Evolutionary conservation across 2,113 vertebrate species (phyloP).

Genomic region (Scomber scombrus): DNA sequence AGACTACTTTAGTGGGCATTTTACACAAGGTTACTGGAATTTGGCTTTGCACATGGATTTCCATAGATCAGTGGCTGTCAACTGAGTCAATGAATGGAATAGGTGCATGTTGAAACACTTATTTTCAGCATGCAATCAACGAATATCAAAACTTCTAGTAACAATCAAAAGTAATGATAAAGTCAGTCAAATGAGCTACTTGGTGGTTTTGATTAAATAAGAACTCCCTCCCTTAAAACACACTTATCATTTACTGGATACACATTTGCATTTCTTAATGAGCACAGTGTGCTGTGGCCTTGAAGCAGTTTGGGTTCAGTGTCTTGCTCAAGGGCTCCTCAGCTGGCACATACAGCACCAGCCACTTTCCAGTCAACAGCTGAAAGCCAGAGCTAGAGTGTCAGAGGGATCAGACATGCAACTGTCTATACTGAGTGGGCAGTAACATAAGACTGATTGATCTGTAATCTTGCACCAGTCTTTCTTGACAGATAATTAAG

Average conservation of each 20-base stretch:
- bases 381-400: not conserved
- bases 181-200: constrained; percentile 17
- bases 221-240: constrained; percentile 21
- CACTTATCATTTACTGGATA: constrained; percentile 8
- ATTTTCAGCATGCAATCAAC: not conserved
- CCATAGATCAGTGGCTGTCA: constrained; percentile 36
- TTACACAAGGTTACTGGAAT: constrained; percentile 52
- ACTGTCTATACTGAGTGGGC: not conserved
- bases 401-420: not conserved
- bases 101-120: not conserved
- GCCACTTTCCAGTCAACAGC: constrained; percentile 9
- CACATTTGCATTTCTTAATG: constrained; percentile 60
- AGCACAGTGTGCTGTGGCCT: constrained; percentile 30
- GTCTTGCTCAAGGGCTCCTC: constrained; percentile 50
- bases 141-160: not conserved
- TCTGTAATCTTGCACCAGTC: not conserved
- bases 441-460: not conserved
- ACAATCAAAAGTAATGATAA: not conserved
- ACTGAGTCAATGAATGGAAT: not conserved
- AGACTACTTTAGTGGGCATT: constrained; percentile 47
- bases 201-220: constrained; percentile 41
- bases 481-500: not conserved
- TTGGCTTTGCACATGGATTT: constrained; percentile 41
- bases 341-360: constrained; percentile 23
- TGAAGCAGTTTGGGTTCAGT: constrained; percentile 25